Evolutionary conservation across 2,113 vertebrate species (phyloP).

Genomic region (Montifringilla adamsi): DNA sequence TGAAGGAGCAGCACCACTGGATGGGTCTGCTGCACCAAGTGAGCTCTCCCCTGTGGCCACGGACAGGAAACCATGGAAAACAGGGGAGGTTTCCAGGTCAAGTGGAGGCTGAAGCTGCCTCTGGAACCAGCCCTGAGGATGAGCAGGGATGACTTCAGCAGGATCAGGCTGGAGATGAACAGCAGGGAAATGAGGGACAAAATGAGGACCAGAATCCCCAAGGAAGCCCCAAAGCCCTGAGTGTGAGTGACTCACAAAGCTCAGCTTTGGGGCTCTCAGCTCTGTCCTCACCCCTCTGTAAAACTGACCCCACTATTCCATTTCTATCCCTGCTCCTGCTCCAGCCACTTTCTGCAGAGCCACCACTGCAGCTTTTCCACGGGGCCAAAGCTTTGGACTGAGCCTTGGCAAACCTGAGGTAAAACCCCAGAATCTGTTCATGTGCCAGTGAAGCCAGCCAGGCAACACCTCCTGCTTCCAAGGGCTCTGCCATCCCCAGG

Average conservation of each 20-base stretch:
- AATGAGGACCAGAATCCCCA: neutral
- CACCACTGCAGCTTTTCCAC: neutral
- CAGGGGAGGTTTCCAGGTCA: accelerated
- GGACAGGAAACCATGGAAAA: neutral
- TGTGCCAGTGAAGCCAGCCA: neutral
- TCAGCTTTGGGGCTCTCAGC: neutral
- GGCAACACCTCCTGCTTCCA: neutral
- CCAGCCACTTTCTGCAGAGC: neutral
- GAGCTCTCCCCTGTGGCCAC: neutral
- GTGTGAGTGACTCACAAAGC: neutral
- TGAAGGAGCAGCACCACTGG: neutral
- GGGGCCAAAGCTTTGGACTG: neutral
- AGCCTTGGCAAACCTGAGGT: neutral
- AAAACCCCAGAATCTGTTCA: neutral
- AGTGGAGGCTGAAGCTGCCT: neutral
- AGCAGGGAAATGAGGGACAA: neutral
- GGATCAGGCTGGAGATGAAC: neutral
- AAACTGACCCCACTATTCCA: neutral
- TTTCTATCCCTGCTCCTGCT: neutral
- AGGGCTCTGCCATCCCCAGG: neutral
- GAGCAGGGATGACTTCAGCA: neutral
- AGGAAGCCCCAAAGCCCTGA: neutral
- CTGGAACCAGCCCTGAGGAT: neutral
- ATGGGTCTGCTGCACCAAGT: neutral
- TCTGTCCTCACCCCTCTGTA: neutral